Evolutionary conservation across 2,888 invertebrate genomes (phyloP), one percentile per base, ranked within the genome.

Genomic region (Dryadula phaetusa): DNA sequence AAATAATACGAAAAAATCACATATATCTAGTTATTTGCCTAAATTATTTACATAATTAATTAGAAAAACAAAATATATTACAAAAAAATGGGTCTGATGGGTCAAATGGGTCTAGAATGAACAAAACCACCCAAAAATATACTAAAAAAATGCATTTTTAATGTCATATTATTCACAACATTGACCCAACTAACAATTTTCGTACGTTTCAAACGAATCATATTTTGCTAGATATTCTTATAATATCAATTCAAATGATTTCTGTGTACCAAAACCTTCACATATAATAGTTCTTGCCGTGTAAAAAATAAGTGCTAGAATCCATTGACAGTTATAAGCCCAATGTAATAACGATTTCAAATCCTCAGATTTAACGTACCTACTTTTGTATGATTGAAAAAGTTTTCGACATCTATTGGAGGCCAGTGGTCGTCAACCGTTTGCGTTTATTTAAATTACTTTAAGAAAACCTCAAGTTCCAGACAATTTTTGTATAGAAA

Each of bases 341-440:
- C 54, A 56, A 40, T 34, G 44, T 64, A 64, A 52, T 62, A 62
- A 40, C 62, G 28, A 46, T 44, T 56, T 37, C 25, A 56, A 56
- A 46, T 56, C 37, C 47, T 47, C 63, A 58, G 37, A 64, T 56
- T 56, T 64, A 47, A 64, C 56, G 63, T 53, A 44, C 62, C 12
- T 62, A 52, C 44, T 56, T 56, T 56, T n/a, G 16, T 18, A 56
- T 56, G 64, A 64, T 64, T 64, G 64, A 64, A 64, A 64, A 64
- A 64, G 64, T 64, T 64, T 64, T 64, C 56, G 32, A 16, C 47
- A 40, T 58, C 60, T 28, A 60, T 32, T 28, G 42, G 44, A 10
- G 10, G 40, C 22, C 56, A 56, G 40, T 16, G 40, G 40, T 40
- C 25, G 2, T 40, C 56, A 56, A 56, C 52, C 52, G 40, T 56